Percentiles rank a stretch among this genome's conserved stretches.
phyloP scores from a whole-genome alignment of 2,888 invertebrate species.

The Cataglyphis albicans region DNA sequence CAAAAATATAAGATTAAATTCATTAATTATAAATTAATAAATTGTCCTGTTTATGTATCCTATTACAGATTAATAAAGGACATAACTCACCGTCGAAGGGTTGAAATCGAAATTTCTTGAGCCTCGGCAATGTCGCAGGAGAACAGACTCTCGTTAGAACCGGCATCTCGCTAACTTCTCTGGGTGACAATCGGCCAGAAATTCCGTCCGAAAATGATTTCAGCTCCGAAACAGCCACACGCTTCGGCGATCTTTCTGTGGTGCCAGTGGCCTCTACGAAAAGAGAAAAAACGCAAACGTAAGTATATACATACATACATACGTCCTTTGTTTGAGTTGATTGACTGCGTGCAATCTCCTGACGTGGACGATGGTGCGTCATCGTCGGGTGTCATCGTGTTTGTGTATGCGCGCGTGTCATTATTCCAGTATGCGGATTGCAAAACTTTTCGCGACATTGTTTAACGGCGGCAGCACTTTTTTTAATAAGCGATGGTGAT shows the following conservation, averaged over 20 bases:
- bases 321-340: conserved; percentile 62
- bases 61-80: neutral
- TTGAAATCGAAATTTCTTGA: conserved; percentile 77
- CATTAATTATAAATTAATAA: neutral
- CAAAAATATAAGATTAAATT: neutral
- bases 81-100: conserved; percentile 74
- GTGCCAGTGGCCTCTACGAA: conserved; percentile 73
- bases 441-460: conserved; percentile 54
- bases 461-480: conserved; percentile 37
- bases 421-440: conserved; percentile 60
- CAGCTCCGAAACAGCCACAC: conserved; percentile 68
- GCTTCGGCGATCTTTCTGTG: conserved; percentile 74
- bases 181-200: conserved; percentile 34
- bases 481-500: conserved; percentile 33
- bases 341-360: conserved; percentile 54
- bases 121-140: conserved; percentile 78
- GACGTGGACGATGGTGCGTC: conserved; percentile 60
- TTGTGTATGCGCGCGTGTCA: conserved; percentile 51
- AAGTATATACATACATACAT: conserved; percentile 11
- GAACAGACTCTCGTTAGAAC: conserved; percentile 77
- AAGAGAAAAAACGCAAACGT: conserved; percentile 40
- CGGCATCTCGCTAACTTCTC: conserved; percentile 74
- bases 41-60: conserved; percentile 2
- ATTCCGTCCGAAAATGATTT: conserved; percentile 65
- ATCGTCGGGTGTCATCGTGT: conserved; percentile 47